Conservation (phyloP, 2,797 vertebrate species). For the Pseudochirops cupreus region DNA sequence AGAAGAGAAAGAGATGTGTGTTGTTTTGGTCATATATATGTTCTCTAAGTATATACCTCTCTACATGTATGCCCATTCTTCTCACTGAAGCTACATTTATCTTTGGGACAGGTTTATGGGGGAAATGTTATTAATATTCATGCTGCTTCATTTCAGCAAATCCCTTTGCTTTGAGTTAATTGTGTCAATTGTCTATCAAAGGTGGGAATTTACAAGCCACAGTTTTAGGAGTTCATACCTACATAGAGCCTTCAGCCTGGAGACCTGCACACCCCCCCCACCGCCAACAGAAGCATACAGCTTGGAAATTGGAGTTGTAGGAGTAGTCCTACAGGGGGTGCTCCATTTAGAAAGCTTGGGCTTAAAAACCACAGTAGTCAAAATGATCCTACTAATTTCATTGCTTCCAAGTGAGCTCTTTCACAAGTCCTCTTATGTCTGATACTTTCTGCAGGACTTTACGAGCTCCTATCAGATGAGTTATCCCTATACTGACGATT, state of each 20-base stretch:
- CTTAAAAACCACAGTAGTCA: slow-evolving; percentile 3
- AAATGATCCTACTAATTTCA: not conserved
- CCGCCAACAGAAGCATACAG: not conserved
- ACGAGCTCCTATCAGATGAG: not conserved
- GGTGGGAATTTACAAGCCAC: not conserved
- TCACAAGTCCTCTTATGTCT: not conserved
- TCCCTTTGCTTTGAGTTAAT: not conserved
- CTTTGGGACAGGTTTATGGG: not conserved
- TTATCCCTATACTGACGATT: not conserved
- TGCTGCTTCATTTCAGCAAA: not conserved
- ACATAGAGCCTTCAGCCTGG: not conserved
- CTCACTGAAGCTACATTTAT: not conserved
- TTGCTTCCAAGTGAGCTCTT: not conserved
- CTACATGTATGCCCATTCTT: not conserved
- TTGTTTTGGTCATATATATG: not conserved
- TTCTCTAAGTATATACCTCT: not conserved
- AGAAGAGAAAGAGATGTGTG: not conserved
- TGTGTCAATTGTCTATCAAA: not conserved
- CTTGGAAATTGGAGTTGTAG: not conserved
- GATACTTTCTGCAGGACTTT: not conserved
- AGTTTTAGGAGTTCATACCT: not conserved
- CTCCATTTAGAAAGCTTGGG: not conserved
- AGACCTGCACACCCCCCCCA: no score
- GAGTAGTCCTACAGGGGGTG: not conserved
- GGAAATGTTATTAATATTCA: not conserved